Base-by-base conservation (phyloP, 2,888 invertebrate species). In the Pachymerium ferrugineum region DNA sequence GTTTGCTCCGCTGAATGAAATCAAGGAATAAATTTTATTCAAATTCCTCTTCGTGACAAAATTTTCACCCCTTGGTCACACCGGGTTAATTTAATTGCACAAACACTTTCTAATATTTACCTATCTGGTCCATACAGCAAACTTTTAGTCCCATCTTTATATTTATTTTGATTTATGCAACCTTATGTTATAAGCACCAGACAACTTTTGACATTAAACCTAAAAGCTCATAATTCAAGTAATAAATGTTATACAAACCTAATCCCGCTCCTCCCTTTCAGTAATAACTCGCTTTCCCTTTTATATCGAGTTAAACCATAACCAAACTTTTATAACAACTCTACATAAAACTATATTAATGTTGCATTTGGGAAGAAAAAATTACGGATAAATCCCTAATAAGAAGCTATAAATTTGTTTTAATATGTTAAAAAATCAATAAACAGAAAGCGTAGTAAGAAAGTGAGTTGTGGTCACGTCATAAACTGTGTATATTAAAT, bases 171-270 rank as follows among this genome's bases (percentile, higher is more conserved):
- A 47, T 47, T 47, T 47, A 47, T 47, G 22, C 19, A 47, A 22
- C 22, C 10, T n/a, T n/a, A n/a, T n/a, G n/a, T n/a, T n/a, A n/a
- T n/a, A n/a, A n/a, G n/a, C 47, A 47, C 47, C 47, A 47, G 22
- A 47, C 22, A 47, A 47, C 47, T 47, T 47, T 47, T 47, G 47
- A 47, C 47, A 47, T 47, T 47, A 47, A 47, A 47, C 47, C 47
- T 16, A 47, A n/a, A 47, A 47, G 47, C 47, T 22, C 47, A 47
- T 47, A 47, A 47, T 47, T 47, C 47, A 47, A 47, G 47, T 47
- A 47, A 47, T 47, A 47, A 47, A 47, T 22, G 22, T n/a, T n/a
- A n/a, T n/a, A n/a, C n/a, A n/a, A n/a, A n/a, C n/a, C n/a, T n/a
- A n/a, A n/a, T n/a, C n/a, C n/a, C n/a, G n/a, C n/a, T n/a, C n/a